Base-by-base conservation (phyloP, 2,113 vertebrate species). In the Thinocorus orbignyianus region DNA sequence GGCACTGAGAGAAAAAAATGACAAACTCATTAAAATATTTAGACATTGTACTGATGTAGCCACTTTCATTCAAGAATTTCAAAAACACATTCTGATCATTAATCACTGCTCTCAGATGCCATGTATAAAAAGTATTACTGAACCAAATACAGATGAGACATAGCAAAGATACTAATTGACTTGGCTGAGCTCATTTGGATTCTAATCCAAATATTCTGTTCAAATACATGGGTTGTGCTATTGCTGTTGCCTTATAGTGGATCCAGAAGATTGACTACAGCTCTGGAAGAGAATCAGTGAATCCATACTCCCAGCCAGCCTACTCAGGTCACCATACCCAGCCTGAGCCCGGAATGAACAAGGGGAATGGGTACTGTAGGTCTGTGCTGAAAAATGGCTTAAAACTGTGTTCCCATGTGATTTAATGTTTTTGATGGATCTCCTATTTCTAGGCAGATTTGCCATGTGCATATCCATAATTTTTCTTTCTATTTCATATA, bases 91-190 rank as follows among this genome's bases (percentile, higher is more conserved):
- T 93, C 42, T 90, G 80, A 88, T 68, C 72, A 78, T 90, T 90
- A 90, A 92, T 90, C 90, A 94, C 46, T 0, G 1, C 33, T 90
- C 88, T 68, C 39, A 88, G 42, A 90, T 58, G 49, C 58, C 37
- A 57, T 78, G 51, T 77, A 71, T 83, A 83, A 92, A 77, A 86
- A 33, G 30, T 60, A 81, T 62, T 80, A 77, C 52, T 77, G 69
- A 93, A 94, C 74, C 64, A 74, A 92, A 92, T 44, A 73, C 71
- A 93, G 81, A 88, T 81, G 68, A 95, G 62, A 80, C 85, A 83
- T 39, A 90, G 58, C 18, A 93, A 91, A 71, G 58, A 92, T 86
- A 48, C 24, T 94, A 90, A 93, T 49, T 81, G 71, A 70, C 24
- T 90, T 70, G 74, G 66, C 74, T 83, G 71, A 93, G 51, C 37